A percentile compares a stretch with the other conserved stretches of the same genome.
Evolutionary conservation across 2,113 vertebrate species (phyloP).

Genomic region (Tinamus guttatus): DNA sequence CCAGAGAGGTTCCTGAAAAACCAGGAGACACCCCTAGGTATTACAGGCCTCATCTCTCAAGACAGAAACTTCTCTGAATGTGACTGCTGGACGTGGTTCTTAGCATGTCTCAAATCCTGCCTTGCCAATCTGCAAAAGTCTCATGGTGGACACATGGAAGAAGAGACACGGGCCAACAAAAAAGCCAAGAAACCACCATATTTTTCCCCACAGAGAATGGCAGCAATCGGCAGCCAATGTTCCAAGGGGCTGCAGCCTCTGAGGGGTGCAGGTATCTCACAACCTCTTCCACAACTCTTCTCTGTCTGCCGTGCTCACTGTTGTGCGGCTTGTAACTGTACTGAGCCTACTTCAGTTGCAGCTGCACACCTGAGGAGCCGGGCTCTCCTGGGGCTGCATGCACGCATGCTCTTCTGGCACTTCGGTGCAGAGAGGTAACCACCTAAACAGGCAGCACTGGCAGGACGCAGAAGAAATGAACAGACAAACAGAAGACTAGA

Average conservation of each 20-base stretch:
- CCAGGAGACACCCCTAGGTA: not conserved
- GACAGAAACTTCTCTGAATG: not conserved
- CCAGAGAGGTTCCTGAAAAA: not conserved
- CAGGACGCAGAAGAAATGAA: not conserved
- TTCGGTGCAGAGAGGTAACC: not conserved
- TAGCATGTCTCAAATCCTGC: fast-evolving
- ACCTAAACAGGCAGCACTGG: not conserved
- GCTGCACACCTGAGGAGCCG: fast-evolving
- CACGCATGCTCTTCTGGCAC: fast-evolving
- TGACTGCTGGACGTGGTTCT: not conserved
- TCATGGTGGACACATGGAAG: fast-evolving
- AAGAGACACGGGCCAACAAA: not conserved
- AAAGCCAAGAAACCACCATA: not conserved
- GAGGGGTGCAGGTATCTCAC: not conserved
- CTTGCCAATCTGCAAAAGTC: not conserved
- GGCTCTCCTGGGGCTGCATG: not conserved
- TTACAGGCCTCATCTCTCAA: not conserved
- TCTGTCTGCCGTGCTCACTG: not conserved
- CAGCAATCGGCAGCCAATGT: fast-evolving
- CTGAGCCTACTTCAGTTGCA: not conserved
- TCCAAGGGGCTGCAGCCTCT: not conserved
- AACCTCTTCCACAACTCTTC: not conserved
- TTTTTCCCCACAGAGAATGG: fast-evolving
- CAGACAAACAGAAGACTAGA: not conserved
- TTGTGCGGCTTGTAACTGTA: not conserved